Percentiles rank a stretch among this genome's conserved stretches.
Conservation (phyloP, 2,797 vertebrate genomes). For the Malacoctenus gilli region DNA sequence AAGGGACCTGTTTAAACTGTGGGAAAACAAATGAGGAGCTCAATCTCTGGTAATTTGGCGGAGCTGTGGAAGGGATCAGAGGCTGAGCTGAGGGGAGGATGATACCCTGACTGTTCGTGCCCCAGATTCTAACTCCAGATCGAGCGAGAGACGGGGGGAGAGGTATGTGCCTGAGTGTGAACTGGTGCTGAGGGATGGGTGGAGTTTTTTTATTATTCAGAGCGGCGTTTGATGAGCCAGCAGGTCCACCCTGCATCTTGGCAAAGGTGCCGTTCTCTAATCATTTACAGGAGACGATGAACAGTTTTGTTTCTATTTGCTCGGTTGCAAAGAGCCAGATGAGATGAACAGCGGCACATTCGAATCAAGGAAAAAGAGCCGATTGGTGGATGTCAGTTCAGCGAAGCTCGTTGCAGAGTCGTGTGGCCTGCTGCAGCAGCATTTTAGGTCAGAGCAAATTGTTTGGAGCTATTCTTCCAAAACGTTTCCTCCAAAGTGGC, state of each 20-base stretch:
- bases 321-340: conserved; percentile 6
- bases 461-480: too few species aligned
- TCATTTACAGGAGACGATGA: conserved; percentile 63
- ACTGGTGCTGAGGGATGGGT: conserved; percentile 52
- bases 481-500: too few species aligned
- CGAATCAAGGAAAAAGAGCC: too few species aligned
- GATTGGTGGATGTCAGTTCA: too few species aligned
- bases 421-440: too few species aligned
- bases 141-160: conserved; percentile 10
- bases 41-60: background rate
- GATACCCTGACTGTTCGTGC: conserved; percentile 20
- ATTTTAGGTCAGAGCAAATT: too few species aligned
- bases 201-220: conserved; percentile 49
- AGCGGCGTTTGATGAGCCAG: conserved; percentile 67
- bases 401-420: too few species aligned
- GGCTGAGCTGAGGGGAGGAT: background rate
- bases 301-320: conserved; percentile 14
- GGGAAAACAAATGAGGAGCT: background rate
- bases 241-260: conserved; percentile 72
- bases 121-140: conserved; percentile 38
- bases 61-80: conserved; percentile 8
- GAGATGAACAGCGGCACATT: background rate
- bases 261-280: conserved; percentile 63
- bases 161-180: conserved; percentile 15
- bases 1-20: conserved; percentile 1